Percentiles rank a stretch among this genome's conserved stretches.
phyloP scores from a whole-genome alignment of 2,113 vertebrate species.

The Oreochromis niloticus region DNA sequence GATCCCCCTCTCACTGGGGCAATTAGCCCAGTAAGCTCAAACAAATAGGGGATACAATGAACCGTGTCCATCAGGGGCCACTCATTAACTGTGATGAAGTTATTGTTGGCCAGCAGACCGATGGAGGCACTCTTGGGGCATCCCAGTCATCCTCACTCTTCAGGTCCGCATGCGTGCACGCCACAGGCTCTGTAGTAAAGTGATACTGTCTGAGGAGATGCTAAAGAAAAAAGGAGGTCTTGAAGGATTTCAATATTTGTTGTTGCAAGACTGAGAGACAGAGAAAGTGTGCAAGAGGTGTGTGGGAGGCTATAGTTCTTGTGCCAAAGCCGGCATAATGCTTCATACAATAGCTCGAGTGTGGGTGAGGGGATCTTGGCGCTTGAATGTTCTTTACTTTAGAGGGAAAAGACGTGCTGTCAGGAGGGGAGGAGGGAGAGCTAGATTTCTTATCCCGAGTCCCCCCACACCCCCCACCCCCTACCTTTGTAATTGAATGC shows the following conservation, averaged over 20 bases:
- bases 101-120: slow-evolving; percentile 16
- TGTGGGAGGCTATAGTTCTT: slow-evolving; percentile 20
- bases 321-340: slow-evolving; percentile 36
- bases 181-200: neutral
- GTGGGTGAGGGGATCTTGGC: slow-evolving; percentile 47
- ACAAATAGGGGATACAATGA: slow-evolving; percentile 24
- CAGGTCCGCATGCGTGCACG: neutral
- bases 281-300: slow-evolving; percentile 11
- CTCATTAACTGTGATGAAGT: slow-evolving; percentile 36
- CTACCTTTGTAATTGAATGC: slow-evolving; percentile 52
- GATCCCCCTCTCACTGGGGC: neutral
- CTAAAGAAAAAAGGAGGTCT: neutral
- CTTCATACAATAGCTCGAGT: slow-evolving; percentile 35
- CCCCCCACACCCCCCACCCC: neutral
- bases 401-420: slow-evolving; percentile 27
- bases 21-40: slow-evolving; percentile 53
- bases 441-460: slow-evolving; percentile 36
- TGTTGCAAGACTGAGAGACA: slow-evolving; percentile 1
- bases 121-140: neutral
- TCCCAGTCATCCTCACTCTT: neutral
- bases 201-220: neutral
- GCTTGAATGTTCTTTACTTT: slow-evolving; percentile 26
- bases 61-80: neutral
- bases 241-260: slow-evolving; percentile 6
- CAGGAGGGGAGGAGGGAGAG: neutral